phyloP scores from a whole-genome alignment of 2,797 vertebrate species.

The Cyprinodon diabolis region DNA sequence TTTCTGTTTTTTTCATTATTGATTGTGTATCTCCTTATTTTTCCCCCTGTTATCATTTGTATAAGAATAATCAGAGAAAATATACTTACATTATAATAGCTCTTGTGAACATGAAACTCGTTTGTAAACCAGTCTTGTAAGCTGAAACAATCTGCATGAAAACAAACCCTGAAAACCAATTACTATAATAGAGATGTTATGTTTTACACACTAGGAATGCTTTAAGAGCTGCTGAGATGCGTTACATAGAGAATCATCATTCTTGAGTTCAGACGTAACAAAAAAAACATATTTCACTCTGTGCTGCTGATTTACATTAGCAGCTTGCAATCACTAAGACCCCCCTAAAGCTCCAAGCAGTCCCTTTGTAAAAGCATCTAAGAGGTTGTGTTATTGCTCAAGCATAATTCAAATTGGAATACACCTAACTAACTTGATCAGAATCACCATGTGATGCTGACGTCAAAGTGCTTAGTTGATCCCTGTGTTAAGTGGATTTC shows the following conservation, averaged over 20 bases:
- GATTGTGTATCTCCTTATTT: too few relatives aligned
- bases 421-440: conserved; percentile 2
- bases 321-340: conserved; percentile 1
- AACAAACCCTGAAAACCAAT: too few relatives aligned
- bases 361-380: background rate
- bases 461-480: conserved; percentile 23
- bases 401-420: background rate
- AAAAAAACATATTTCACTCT: conserved; percentile 10
- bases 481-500: background rate
- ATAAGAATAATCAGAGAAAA: too few relatives aligned
- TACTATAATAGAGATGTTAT: too few relatives aligned
- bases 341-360: background rate
- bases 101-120: conserved; percentile 2
- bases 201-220: too few relatives aligned
- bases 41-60: too few relatives aligned
- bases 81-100: background rate
- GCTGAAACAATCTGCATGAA: background rate
- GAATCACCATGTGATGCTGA: conserved; percentile 10
- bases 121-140: conserved; percentile 12
- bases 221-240: too few relatives aligned
- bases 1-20: too few relatives aligned
- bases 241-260: too few relatives aligned
- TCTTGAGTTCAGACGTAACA: conserved; percentile 15
- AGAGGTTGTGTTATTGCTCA: background rate
- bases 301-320: conserved; percentile 3